Evolutionary conservation across 1,140 invertebrate genomes (phyloP).

Genomic region (Macrobrachium rosenbergii): DNA sequence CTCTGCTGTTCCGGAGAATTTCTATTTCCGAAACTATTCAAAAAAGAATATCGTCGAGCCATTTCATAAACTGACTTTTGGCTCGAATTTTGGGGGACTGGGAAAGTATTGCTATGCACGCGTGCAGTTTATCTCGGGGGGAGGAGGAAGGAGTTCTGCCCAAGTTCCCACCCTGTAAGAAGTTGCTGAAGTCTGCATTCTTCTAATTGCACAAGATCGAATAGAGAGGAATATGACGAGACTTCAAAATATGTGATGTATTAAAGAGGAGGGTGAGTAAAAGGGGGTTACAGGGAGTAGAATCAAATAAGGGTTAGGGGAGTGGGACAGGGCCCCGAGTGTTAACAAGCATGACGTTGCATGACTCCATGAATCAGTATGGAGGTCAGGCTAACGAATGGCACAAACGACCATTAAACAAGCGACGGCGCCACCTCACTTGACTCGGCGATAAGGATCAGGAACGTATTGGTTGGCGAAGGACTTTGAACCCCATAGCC

Average conservation of each 20-base stretch:
- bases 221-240: too few relatives aligned
- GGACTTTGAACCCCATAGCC: constrained; percentile 38
- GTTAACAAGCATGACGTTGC: constrained; percentile 63
- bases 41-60: not conserved
- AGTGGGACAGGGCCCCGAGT: not conserved
- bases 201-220: too few relatives aligned
- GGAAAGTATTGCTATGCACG: too few relatives aligned
- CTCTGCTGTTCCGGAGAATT: constrained; percentile 9
- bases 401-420: constrained; percentile 62
- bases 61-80: constrained; percentile 26
- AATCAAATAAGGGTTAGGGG: not conserved
- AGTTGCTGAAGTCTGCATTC: too few relatives aligned
- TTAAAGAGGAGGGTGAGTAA: too few relatives aligned
- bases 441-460: constrained; percentile 47
- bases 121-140: too few relatives aligned
- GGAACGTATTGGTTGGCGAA: constrained; percentile 1
- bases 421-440: constrained; percentile 60
- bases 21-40: constrained; percentile 39
- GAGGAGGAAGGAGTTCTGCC: too few relatives aligned
- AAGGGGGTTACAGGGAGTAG: not conserved
- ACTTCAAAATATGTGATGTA: too few relatives aligned
- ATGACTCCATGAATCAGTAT: constrained; percentile 62
- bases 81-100: too few relatives aligned
- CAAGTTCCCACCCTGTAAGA: too few relatives aligned
- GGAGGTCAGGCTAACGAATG: constrained; percentile 59